These are phyloP conservation scores for Samia ricini DNA, from an alignment of 1,140 invertebrate genomes.

Conservation along the genomic window DNA sequence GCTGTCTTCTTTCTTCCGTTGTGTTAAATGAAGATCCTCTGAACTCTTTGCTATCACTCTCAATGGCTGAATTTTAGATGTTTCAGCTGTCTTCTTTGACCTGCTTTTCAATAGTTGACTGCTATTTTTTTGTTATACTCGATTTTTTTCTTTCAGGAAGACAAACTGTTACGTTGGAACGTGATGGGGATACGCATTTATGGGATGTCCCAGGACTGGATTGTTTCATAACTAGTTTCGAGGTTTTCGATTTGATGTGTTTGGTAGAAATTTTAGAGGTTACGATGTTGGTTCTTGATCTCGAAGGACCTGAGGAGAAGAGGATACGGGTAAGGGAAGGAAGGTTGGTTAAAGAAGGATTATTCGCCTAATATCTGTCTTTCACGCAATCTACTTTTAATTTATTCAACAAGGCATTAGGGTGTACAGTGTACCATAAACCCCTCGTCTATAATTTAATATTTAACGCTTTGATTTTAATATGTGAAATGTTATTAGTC, in stretches of 20 bases:
- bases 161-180: neutral
- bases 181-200: neutral
- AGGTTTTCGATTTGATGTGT: neutral
- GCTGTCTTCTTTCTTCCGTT: neutral
- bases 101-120: neutral
- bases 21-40: neutral
- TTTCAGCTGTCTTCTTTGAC: neutral
- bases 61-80: neutral
- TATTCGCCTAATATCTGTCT: no score
- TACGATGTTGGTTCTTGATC: neutral
- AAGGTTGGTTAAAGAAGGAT: neutral
- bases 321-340: neutral
- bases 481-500: no score
- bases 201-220: neutral
- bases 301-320: constrained; percentile 3
- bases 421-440: no score
- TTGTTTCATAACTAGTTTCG: neutral
- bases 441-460: no score
- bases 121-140: neutral
- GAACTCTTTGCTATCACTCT: neutral
- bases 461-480: no score
- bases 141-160: neutral
- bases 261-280: neutral
- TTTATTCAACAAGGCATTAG: no score
- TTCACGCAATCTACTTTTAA: no score